Evolutionary conservation across 1,140 invertebrate genomes (phyloP).

Genomic region (Zaprionus vittiger): DNA sequence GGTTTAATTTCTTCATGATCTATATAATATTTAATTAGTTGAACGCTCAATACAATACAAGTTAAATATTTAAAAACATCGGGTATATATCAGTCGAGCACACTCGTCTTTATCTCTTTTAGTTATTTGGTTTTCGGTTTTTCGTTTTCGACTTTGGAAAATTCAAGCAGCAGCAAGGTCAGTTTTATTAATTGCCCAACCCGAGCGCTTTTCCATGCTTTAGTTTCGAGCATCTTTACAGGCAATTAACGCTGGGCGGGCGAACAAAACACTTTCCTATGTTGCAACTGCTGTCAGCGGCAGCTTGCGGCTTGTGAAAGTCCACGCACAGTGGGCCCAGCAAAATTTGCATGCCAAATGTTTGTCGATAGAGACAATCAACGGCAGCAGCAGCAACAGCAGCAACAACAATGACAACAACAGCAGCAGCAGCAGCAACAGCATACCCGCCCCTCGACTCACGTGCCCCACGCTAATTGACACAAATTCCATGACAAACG

Average conservation of each 20-base stretch:
- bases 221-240: constrained; percentile 73
- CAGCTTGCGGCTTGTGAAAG: constrained; percentile 61
- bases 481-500: constrained; percentile 76
- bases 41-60: no score
- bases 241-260: constrained; percentile 68
- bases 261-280: constrained; percentile 74
- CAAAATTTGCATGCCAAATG: constrained; percentile 68
- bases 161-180: constrained; percentile 67
- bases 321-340: constrained; percentile 38
- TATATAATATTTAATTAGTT: no score
- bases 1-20: no score
- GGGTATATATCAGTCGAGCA: neutral
- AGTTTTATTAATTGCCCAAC: constrained; percentile 76
- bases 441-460: constrained; percentile 24
- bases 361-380: constrained; percentile 17
- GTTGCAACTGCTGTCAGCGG: constrained; percentile 50
- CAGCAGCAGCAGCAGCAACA: neutral
- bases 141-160: constrained; percentile 43
- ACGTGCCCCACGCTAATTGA: constrained; percentile 71
- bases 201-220: constrained; percentile 32
- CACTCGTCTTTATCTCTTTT: neutral
- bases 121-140: constrained; percentile 39
- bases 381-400: neutral
- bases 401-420: neutral
- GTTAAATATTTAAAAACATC: no score